Percentiles rank a stretch among this genome's conserved stretches.
Conservation (phyloP, 2,888 invertebrate genomes). For the Gortyna flavago region DNA sequence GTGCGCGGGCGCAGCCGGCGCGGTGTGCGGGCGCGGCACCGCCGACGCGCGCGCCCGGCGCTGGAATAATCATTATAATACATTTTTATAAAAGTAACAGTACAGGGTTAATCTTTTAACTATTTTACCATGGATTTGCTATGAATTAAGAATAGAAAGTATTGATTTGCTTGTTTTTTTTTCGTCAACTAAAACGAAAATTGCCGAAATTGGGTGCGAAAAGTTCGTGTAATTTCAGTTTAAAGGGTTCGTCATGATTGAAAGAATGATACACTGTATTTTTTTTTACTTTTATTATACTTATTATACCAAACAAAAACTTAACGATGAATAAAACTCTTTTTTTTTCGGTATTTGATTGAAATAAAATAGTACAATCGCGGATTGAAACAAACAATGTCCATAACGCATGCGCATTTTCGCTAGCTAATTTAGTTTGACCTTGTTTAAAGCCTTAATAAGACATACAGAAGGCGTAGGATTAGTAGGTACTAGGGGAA, state of each 20-base stretch:
- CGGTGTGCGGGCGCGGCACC: slow-evolving; percentile 65
- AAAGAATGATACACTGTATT: background rate
- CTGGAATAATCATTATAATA: background rate
- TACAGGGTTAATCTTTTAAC: background rate
- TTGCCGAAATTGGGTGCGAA: background rate
- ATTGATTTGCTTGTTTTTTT: background rate
- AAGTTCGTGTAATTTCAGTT: background rate
- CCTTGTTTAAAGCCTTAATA: background rate
- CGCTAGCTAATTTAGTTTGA: background rate
- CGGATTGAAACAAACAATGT: background rate
- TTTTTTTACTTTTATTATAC: background rate
- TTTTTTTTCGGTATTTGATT: too few relatives aligned
- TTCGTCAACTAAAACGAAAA: background rate
- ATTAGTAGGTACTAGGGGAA: background rate
- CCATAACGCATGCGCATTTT: background rate
- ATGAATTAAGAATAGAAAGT: too few relatives aligned
- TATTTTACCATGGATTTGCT: too few relatives aligned
- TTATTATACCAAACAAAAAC: background rate
- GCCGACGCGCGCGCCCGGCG: background rate
- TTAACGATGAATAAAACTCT: background rate
- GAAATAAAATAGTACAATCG: background rate
- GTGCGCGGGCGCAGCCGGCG: slow-evolving; percentile 60
- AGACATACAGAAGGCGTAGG: background rate
- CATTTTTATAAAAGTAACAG: background rate
- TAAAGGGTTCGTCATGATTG: background rate